Percentiles rank a stretch among this genome's conserved stretches.
phyloP scores from a whole-genome alignment of 2,113 vertebrate species.

The Saguinus imperator region DNA sequence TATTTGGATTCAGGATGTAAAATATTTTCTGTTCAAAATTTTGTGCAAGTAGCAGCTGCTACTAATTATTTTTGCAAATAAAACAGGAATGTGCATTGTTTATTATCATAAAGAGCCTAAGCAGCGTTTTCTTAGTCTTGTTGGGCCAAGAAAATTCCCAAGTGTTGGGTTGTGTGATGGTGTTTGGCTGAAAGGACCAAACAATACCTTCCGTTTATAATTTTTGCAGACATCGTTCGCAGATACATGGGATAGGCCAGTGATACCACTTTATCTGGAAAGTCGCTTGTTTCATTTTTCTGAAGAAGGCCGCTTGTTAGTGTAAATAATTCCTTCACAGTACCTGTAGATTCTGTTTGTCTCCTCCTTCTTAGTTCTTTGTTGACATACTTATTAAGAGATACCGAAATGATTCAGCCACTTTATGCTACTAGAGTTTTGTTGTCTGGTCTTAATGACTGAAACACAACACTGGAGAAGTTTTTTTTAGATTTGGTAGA shows the following conservation, averaged over 20 bases:
- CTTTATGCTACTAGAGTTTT: neutral
- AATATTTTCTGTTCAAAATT: constrained; percentile 46
- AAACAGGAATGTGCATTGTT: constrained; percentile 51
- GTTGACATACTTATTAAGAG: neutral
- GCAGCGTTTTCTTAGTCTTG: neutral
- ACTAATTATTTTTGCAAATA: constrained; percentile 54
- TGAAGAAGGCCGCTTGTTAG: neutral
- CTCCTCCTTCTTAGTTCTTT: neutral
- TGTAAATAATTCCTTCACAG: neutral
- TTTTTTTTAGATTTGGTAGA: neutral
- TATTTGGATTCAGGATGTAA: constrained; percentile 34
- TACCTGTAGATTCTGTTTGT: neutral
- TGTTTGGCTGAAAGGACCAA: neutral
- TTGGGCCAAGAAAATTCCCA: neutral
- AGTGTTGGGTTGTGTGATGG: neutral
- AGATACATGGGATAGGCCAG: no score
- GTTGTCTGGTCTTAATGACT: neutral
- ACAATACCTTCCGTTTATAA: neutral
- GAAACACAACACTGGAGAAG: neutral
- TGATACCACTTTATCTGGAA: neutral
- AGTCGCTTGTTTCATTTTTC: neutral
- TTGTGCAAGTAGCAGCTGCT: constrained; percentile 55
- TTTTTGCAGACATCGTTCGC: neutral
- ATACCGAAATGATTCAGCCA: neutral
- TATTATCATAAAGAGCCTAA: neutral